Conservation (phyloP, 2,888 invertebrate genomes). For the Eulithis testata region DNA sequence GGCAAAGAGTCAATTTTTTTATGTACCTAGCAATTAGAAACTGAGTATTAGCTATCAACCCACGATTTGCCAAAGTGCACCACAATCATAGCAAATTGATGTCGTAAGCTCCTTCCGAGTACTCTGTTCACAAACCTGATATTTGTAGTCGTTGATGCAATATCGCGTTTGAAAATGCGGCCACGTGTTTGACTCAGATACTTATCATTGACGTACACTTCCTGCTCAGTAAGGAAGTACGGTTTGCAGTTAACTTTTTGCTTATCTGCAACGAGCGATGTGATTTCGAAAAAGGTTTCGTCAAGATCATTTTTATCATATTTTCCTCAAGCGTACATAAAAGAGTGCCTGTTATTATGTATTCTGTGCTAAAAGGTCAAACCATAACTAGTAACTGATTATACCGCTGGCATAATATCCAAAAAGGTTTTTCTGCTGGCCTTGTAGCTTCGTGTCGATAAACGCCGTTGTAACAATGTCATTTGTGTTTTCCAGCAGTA, state of each 20-base stretch:
- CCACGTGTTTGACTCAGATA: slow-evolving; percentile 19
- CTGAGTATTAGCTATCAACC: not conserved
- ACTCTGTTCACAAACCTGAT: slow-evolving; percentile 20
- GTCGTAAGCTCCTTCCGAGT: slow-evolving; percentile 6
- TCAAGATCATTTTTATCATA: not conserved
- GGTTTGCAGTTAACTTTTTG: not conserved
- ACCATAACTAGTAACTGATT: slow-evolving; percentile 18
- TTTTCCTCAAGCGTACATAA: slow-evolving; percentile 13
- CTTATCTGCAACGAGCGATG: not conserved
- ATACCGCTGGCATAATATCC: slow-evolving; percentile 8
- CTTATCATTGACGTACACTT: slow-evolving; percentile 14
- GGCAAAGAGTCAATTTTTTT: too few relatives aligned
- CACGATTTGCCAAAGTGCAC: not conserved
- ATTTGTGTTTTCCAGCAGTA: slow-evolving; percentile 6
- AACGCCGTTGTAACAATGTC: slow-evolving; percentile 14
- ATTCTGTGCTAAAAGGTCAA: slow-evolving; percentile 11
- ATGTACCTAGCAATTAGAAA: too few relatives aligned
- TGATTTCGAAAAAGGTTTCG: not conserved
- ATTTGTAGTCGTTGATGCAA: slow-evolving; percentile 17
- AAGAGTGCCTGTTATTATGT: not conserved
- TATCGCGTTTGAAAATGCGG: slow-evolving; percentile 26
- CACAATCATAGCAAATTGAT: not conserved
- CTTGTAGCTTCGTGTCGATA: slow-evolving; percentile 15
- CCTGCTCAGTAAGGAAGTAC: slow-evolving; percentile 27
- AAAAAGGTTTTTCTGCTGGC: slow-evolving; percentile 20